A percentile compares a stretch with the other conserved stretches of the same genome.
Conservation (phyloP, 2,797 vertebrate species). For the Zalophus californianus region DNA sequence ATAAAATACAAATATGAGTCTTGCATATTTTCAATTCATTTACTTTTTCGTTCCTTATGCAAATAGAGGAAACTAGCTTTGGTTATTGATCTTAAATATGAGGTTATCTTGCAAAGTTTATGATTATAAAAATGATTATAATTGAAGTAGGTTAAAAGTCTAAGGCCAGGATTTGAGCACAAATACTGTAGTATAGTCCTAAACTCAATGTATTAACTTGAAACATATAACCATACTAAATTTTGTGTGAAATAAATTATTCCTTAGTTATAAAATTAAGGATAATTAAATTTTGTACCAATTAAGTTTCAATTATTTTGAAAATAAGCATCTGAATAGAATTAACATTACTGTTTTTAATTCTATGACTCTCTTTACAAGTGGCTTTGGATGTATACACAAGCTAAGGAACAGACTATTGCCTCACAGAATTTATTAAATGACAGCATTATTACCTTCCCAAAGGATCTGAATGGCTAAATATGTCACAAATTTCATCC, state of each 20-base stretch:
- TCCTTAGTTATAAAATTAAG: neutral
- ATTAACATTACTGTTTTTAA: neutral
- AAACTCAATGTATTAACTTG: neutral
- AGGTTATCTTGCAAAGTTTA: neutral
- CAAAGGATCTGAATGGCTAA: neutral
- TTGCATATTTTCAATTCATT: constrained; percentile 38
- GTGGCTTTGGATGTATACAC: neutral
- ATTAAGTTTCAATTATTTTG: neutral
- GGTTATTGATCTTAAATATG: constrained; percentile 28
- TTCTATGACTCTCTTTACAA: neutral
- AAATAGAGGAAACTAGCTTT: neutral
- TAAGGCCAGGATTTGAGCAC: neutral
- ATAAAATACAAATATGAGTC: constrained; percentile 30
- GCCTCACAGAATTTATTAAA: neutral
- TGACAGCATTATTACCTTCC: neutral
- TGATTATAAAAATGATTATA: neutral
- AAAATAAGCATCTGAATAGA: neutral
- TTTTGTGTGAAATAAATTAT: neutral
- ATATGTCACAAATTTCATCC: neutral
- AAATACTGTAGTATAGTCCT: neutral
- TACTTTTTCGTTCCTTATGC: neutral
- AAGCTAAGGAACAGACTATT: neutral
- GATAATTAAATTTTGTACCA: neutral
- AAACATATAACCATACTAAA: neutral
- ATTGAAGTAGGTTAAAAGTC: neutral